Percentiles rank a stretch among this genome's conserved stretches.
These are phyloP conservation scores for Platycheirus rosarum DNA, from an alignment of 2,888 invertebrate genomes.

Conservation along the genomic window DNA sequence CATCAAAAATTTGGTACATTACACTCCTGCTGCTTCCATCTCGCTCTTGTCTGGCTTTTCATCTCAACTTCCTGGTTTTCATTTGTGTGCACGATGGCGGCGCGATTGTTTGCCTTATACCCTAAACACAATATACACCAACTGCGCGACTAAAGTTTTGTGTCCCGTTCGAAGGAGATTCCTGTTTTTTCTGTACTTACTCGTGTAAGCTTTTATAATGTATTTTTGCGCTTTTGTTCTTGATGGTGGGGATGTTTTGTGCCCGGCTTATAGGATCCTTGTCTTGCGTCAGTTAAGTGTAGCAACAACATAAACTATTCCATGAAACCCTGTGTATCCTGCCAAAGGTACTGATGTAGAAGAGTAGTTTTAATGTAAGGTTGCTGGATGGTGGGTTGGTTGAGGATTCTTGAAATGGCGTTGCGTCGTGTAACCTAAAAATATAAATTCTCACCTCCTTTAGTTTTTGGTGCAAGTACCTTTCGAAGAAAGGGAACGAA, in stretches of 20 bases:
- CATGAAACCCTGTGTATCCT: background rate
- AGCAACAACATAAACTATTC: constrained; percentile 62
- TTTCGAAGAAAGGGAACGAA: constrained; percentile 20
- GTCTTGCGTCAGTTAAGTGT: constrained; percentile 68
- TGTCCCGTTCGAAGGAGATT: constrained; percentile 55
- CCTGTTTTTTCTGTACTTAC: constrained; percentile 16
- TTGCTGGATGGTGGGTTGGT: background rate
- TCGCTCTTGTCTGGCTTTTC: background rate
- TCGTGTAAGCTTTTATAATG: constrained; percentile 39
- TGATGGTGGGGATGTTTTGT: constrained; percentile 38
- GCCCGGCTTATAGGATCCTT: constrained; percentile 45
- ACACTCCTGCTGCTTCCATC: constrained; percentile 14
- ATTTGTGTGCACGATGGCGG: background rate
- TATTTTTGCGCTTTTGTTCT: constrained; percentile 41
- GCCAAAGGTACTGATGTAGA: constrained; percentile 36
- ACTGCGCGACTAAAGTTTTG: constrained; percentile 46
- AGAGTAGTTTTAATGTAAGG: constrained; percentile 53
- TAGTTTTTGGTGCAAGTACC: constrained; percentile 52
- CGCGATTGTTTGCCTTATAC: constrained; percentile 10
- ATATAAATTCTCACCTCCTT: constrained; percentile 27
- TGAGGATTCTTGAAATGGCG: constrained; percentile 16
- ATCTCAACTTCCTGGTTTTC: background rate
- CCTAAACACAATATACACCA: background rate
- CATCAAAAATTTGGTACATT: constrained; percentile 61
- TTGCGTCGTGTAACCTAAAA: constrained; percentile 52